Evolutionary conservation across 2,113 vertebrate species (phyloP).

Genomic region (Pogona vitticeps): DNA sequence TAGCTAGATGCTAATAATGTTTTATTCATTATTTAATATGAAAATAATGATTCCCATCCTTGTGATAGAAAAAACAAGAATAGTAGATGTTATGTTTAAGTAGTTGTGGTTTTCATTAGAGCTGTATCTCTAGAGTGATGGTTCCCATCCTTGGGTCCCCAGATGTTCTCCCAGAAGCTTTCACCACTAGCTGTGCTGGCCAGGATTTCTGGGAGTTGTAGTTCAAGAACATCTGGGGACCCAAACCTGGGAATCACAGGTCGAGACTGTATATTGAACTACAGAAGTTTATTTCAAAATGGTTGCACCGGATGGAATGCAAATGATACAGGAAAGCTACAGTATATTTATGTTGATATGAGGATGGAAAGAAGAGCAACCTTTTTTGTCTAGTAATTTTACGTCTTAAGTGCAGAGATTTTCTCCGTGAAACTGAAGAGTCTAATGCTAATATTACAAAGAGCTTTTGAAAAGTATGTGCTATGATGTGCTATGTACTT

Average conservation of each 20-base stretch:
- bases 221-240: too few relatives aligned
- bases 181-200: too few relatives aligned
- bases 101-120: too few relatives aligned
- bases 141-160: too few relatives aligned
- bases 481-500: neutral
- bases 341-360: neutral
- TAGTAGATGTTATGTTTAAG: too few relatives aligned
- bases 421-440: neutral
- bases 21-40: neutral
- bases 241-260: too few relatives aligned
- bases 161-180: too few relatives aligned
- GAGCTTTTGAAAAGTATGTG: neutral
- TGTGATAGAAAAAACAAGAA: neutral
- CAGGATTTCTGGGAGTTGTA: too few relatives aligned
- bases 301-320: neutral
- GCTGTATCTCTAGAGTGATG: too few relatives aligned
- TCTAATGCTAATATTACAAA: neutral
- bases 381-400: neutral
- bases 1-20: neutral
- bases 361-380: neutral
- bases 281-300: too few relatives aligned
- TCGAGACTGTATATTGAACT: too few relatives aligned
- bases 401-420: neutral
- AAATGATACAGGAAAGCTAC: neutral
- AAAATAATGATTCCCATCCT: neutral